phyloP scores from a whole-genome alignment of 1,140 invertebrate genomes.

The Heliothis subflexa region DNA sequence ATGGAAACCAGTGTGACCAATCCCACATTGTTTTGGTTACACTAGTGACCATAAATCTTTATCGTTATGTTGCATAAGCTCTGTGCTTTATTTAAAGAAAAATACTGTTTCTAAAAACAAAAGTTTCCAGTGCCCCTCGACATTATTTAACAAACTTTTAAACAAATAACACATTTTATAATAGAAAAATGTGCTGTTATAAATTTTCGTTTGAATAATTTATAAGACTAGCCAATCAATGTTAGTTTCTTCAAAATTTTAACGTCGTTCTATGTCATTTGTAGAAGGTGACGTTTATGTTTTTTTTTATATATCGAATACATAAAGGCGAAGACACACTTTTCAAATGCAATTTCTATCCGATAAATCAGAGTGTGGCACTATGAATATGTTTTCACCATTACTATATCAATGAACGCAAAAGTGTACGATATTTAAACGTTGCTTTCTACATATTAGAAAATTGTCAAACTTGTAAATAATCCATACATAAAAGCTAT shows the following conservation, averaged over 20 bases:
- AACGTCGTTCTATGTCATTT: not conserved
- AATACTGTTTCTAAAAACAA: not conserved
- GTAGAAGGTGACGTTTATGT: not conserved
- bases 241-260: slow-evolving; percentile 28
- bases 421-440: not conserved
- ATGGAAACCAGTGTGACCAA: too few relatives aligned
- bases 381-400: not conserved
- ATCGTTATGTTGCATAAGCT: too few relatives aligned
- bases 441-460: not conserved
- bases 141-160: slow-evolving; percentile 49
- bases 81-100: too few relatives aligned
- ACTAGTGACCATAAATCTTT: too few relatives aligned
- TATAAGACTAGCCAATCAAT: slow-evolving; percentile 40
- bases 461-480: slow-evolving; percentile 8
- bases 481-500: slow-evolving; percentile 7
- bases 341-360: too few relatives aligned
- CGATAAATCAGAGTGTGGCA: too few relatives aligned
- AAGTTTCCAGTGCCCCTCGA: slow-evolving; percentile 19
- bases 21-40: too few relatives aligned
- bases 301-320: slow-evolving; percentile 6
- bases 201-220: slow-evolving; percentile 55
- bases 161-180: slow-evolving; percentile 50
- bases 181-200: slow-evolving; percentile 52
- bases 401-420: not conserved
- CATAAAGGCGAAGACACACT: too few relatives aligned